A percentile compares a stretch with the other conserved stretches of the same genome.
Conservation (phyloP, 2,888 invertebrate species). For the Ormyrus rosae region DNA sequence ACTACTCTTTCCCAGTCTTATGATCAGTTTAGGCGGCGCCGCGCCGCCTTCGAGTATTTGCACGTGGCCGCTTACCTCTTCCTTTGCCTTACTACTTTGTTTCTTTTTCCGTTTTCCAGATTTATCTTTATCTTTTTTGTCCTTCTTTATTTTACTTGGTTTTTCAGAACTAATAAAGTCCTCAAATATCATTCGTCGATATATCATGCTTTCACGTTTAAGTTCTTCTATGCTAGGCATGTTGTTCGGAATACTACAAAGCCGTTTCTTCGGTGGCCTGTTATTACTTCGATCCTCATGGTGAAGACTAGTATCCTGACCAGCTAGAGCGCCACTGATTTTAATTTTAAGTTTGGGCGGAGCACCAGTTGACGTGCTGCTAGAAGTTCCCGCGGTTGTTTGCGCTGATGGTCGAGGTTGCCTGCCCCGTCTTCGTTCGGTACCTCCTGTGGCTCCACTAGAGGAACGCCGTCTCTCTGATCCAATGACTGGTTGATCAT, state of each 20-base stretch:
- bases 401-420: conserved; percentile 66
- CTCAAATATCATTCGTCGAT: conserved; percentile 88
- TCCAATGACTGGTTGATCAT: conserved; percentile 50
- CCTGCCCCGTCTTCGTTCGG: conserved; percentile 71
- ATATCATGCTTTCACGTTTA: conserved; percentile 91
- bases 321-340: conserved; percentile 80
- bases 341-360: conserved; percentile 85
- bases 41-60: conserved; percentile 79
- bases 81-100: conserved; percentile 76
- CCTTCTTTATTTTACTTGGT: conserved; percentile 70
- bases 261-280: conserved; percentile 89
- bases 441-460: conserved; percentile 65
- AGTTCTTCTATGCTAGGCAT: conserved; percentile 88
- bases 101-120: conserved; percentile 78
- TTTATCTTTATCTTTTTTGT: conserved; percentile 77
- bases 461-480: conserved; percentile 72
- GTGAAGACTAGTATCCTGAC: conserved; percentile 74
- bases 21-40: conserved; percentile 85
- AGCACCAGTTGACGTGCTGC: not conserved
- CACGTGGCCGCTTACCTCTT: conserved; percentile 75
- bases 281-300: conserved; percentile 70
- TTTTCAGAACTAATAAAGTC: conserved; percentile 80
- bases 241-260: conserved; percentile 78
- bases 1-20: conserved; percentile 80
- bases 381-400: conserved; percentile 72